phyloP scores from a whole-genome alignment of 1,140 invertebrate genomes.

The Gryllus bimaculatus region DNA sequence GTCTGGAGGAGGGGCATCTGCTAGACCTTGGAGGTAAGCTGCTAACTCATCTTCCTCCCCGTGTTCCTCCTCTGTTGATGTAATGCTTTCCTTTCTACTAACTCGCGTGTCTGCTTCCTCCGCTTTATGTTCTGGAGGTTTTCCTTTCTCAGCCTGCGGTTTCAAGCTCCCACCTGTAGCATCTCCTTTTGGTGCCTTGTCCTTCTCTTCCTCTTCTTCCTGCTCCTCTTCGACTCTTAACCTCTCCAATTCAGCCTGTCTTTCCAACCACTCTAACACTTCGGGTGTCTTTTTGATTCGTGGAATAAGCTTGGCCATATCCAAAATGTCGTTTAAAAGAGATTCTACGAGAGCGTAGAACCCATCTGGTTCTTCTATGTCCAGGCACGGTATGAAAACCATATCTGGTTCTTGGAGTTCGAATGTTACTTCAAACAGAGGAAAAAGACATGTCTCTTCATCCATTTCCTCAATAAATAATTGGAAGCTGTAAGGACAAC shows the following conservation, averaged over 20 bases:
- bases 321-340: conserved; percentile 8
- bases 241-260: not conserved
- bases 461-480: conserved; percentile 40
- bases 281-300: not conserved
- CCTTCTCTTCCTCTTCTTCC: not conserved
- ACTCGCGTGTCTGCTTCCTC: not conserved
- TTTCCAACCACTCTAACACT: not conserved
- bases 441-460: conserved; percentile 30
- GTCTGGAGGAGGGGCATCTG: not conserved
- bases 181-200: not conserved
- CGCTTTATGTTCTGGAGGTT: not conserved
- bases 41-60: not conserved
- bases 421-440: conserved; percentile 52
- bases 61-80: not conserved
- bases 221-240: not conserved
- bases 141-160: not conserved
- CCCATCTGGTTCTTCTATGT: conserved; percentile 43
- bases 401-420: conserved; percentile 51
- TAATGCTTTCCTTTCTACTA: not conserved
- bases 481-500: conserved; percentile 31
- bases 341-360: conserved; percentile 44
- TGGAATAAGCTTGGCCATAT: conserved; percentile 9
- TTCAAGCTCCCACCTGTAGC: not conserved
- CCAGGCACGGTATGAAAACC: conserved; percentile 50
- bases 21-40: not conserved